Base-by-base conservation (phyloP, 1,140 invertebrate species). In the Spodoptera litura region DNA sequence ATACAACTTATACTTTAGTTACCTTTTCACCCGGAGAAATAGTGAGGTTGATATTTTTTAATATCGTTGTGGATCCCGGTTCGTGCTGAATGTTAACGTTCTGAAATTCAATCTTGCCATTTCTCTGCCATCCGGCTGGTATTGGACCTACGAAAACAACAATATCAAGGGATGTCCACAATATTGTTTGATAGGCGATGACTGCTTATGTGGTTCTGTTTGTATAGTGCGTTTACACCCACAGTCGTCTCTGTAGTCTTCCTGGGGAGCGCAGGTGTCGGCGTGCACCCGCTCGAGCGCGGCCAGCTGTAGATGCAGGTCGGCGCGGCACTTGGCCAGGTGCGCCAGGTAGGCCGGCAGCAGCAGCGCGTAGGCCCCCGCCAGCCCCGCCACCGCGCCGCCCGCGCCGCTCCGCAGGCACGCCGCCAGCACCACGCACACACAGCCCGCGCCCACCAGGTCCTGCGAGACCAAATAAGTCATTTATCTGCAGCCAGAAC, bases 271-370 rank as follows among this genome's bases (percentile, higher is more conserved):
- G 11, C 95, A 89, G 8, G 95, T 94, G 87, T 97, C 97, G 66
- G 96, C 92, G 13, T 95, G 94, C 52, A 98, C 95, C 81, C 97
- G 94, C 81, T 97, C 97, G 0, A 98, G 97, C 12, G 97, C 96
- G 49, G 96, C 96, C 94, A 98, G 96, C 87, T 97, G 97, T 95
- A 97, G 96, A 91, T 98, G 97, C 80, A 97, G 96, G 87, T 97
- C 97, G 4, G 97, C 96, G 73, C 97, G 95, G 90, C 97, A 97
- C 91, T 97, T 97, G 74, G 97, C 97, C 61, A 97, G 96, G 96
- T 97, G 97, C 85, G 97, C 97, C 55, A 98, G 95, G 91, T 97
- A 98, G 83, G 97, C 96, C 15, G 97, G 97, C 77, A 98, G 96
- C 68, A 98, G 93, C 20, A 98, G 95, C n/a, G 97, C 96, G 91